phyloP scores from a whole-genome alignment of 2,888 invertebrate genomes.

The Cacoxenus indagator region DNA sequence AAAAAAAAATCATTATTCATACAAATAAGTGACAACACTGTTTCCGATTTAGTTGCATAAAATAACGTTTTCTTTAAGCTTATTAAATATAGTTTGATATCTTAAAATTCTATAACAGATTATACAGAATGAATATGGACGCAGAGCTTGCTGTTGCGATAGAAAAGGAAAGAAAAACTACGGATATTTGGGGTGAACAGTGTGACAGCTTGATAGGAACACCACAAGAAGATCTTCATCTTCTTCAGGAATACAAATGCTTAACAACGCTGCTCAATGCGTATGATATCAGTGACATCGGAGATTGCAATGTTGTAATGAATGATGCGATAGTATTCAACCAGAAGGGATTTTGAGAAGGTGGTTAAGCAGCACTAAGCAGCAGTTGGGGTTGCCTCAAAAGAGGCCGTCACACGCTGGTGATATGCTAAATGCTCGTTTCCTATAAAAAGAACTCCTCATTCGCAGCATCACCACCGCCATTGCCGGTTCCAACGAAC shows the following conservation, averaged over 20 bases:
- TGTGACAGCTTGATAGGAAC: background rate
- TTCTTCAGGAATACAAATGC: too few species aligned
- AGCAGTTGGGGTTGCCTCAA: background rate
- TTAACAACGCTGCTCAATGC: too few species aligned
- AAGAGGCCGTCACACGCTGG: background rate
- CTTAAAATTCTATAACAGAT: constrained; percentile 6
- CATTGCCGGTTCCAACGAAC: constrained; percentile 27
- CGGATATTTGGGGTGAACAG: background rate
- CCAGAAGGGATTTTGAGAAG: too few species aligned
- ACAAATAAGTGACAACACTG: constrained; percentile 30
- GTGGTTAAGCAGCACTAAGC: background rate
- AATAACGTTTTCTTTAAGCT: background rate
- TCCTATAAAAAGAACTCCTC: constrained; percentile 56
- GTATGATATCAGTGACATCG: too few species aligned
- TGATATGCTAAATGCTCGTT: background rate
- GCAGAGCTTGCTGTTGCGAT: background rate
- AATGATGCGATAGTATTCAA: too few species aligned
- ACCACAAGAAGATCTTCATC: too few species aligned
- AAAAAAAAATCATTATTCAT: constrained; percentile 24
- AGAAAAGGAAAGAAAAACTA: background rate
- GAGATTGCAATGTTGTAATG: too few species aligned
- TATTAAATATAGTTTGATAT: background rate
- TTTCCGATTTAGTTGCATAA: background rate
- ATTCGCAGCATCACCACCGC: constrained; percentile 37
- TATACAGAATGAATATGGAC: background rate